Evolutionary conservation across 1,140 invertebrate species (phyloP), one percentile per base, ranked within the genome.

Genomic region (Probaryconus sp.): DNA sequence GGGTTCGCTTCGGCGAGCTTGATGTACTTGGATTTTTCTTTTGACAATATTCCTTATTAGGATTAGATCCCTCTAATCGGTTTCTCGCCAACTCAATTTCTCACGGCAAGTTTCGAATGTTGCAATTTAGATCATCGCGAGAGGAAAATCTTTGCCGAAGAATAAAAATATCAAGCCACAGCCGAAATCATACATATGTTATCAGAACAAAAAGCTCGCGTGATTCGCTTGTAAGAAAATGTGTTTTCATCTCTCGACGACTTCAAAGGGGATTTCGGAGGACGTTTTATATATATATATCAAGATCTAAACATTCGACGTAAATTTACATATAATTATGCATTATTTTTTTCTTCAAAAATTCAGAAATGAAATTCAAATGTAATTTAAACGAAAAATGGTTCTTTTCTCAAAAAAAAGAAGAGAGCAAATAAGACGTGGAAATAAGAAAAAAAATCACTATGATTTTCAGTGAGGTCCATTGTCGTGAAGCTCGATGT

Each of bases 1-100:
- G 55, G 43, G 42, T 58, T 67, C 33, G 48, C n/a, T n/a, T n/a
- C n/a, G 28, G 37, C 26, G 42, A 68, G 55, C 35, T 56, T 64
- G 17, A 69, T 63, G 40, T 6, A 28, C 40, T 58, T 28, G 37
- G 51, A 37, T 69, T 68, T 76, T 68, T 65, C 47, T 72, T 58
- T 42, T 2, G 2, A 56, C 5, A n/a, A n/a, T n/a, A n/a, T n/a
- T n/a, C n/a, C n/a, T n/a, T n/a, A n/a, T n/a, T n/a, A n/a, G n/a
- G n/a, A n/a, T n/a, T n/a, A n/a, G n/a, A n/a, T n/a, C n/a, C n/a
- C n/a, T n/a, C n/a, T n/a, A n/a, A n/a, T n/a, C n/a, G n/a, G n/a
- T n/a, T n/a, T n/a, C n/a, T n/a, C n/a, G n/a, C n/a, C n/a, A n/a
- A n/a, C n/a, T n/a, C n/a, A n/a, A n/a, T n/a, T n/a, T n/a, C n/a